phyloP scores from a whole-genome alignment of 1,140 invertebrate genomes.

The Cotesia chilonis region DNA sequence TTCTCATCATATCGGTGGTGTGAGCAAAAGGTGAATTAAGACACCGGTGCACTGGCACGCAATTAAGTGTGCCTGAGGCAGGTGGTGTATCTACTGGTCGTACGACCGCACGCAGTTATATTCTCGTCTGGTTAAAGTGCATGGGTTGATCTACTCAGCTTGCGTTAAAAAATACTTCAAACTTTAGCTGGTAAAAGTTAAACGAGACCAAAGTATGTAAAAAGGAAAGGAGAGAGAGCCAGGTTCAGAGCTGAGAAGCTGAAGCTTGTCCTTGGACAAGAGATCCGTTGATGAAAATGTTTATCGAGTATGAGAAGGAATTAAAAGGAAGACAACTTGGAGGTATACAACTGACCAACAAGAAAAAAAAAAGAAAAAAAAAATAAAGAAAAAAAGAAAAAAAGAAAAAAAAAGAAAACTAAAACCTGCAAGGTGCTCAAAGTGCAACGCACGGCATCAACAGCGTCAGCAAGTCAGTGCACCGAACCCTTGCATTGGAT shows the following conservation, averaged over 20 bases:
- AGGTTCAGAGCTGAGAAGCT: neutral
- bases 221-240: no score
- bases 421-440: neutral
- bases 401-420: neutral
- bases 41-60: slow-evolving; percentile 17
- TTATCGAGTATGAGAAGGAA: slow-evolving; percentile 2
- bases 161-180: no score
- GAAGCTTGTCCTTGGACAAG: no score
- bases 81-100: slow-evolving; percentile 18
- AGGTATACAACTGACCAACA: neutral
- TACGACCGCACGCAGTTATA: slow-evolving; percentile 9
- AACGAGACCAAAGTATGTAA: no score
- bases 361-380: neutral
- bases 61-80: slow-evolving; percentile 15
- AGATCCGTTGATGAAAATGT: neutral
- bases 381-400: neutral
- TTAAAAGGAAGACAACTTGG: neutral
- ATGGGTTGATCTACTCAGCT: neutral
- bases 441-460: neutral
- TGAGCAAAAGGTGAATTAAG: slow-evolving; percentile 10
- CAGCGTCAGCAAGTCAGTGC: neutral
- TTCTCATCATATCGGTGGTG: slow-evolving; percentile 4
- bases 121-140: slow-evolving; percentile 12
- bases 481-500: no score
- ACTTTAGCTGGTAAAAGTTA: no score